Conservation (phyloP, 1,140 invertebrate species). For the Drosophila kurseongensis region DNA sequence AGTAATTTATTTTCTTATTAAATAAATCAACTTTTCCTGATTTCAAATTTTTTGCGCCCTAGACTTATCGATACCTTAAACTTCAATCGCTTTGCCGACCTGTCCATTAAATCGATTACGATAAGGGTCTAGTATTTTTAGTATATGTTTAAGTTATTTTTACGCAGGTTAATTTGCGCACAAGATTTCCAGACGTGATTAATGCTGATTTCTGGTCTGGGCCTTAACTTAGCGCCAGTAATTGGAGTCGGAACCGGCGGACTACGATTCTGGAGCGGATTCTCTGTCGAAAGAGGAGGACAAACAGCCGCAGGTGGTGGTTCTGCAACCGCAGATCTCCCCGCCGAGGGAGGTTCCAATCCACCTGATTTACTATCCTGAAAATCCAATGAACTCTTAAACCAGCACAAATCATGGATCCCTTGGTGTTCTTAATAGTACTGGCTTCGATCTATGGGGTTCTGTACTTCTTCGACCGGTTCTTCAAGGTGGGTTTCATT, state of each 20-base stretch:
- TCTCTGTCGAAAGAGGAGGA: conserved; percentile 86
- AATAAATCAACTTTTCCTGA: not conserved
- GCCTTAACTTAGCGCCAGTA: conserved; percentile 62
- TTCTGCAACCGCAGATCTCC: not conserved
- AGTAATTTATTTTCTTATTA: too few relatives aligned
- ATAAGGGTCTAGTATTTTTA: conserved; percentile 4
- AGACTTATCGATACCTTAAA: not conserved
- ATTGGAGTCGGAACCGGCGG: conserved; percentile 53
- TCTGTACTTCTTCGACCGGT: conserved; percentile 89
- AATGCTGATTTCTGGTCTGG: conserved; percentile 3
- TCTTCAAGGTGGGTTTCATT: conserved; percentile 87
- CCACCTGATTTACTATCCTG: not conserved
- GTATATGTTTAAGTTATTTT: not conserved
- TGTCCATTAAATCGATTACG: not conserved
- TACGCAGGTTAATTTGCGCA: conserved; percentile 19
- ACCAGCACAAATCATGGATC: conserved; percentile 63
- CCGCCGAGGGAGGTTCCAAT: not conserved
- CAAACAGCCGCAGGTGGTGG: conserved; percentile 91
- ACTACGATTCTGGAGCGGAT: conserved; percentile 68
- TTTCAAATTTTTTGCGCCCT: not conserved
- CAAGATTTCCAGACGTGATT: conserved; percentile 11
- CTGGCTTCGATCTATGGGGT: conserved; percentile 86
- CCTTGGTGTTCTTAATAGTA: conserved; percentile 71
- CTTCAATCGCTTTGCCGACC: too few relatives aligned
- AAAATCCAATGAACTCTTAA: conserved; percentile 16